These are phyloP conservation scores for Drosophila lacteicornis DNA, from an alignment of 1,140 invertebrate genomes.

Conservation along the genomic window DNA sequence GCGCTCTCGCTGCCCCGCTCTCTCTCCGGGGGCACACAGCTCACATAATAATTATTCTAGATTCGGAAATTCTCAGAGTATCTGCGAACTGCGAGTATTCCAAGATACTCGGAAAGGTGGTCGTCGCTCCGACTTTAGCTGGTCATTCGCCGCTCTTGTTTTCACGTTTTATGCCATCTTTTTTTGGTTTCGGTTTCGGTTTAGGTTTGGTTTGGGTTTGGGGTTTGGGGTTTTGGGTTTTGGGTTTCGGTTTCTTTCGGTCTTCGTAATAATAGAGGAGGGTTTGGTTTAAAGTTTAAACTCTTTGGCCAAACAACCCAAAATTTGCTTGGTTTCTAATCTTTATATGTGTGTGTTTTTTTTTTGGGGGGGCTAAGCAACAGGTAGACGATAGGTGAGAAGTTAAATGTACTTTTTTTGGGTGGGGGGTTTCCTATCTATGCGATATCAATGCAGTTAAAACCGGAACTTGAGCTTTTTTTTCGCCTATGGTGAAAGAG, in stretches of 20 bases:
- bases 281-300: constrained; percentile 25
- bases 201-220: constrained; percentile 37
- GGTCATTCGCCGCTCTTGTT: constrained; percentile 43
- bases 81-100: constrained; percentile 11
- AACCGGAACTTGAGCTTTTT: constrained; percentile 15
- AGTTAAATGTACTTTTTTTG: constrained; percentile 6
- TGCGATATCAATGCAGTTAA: constrained; percentile 32
- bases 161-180: constrained; percentile 41
- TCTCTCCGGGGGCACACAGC: constrained; percentile 23
- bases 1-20: constrained; percentile 15
- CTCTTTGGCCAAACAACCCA: constrained; percentile 1
- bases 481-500: not conserved
- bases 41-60: constrained; percentile 78
- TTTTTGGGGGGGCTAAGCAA: constrained; percentile 2
- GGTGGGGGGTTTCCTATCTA: constrained; percentile 9
- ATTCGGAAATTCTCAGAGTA: constrained; percentile 50
- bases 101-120: constrained; percentile 59
- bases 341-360: not conserved
- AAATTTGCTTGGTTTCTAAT: not conserved
- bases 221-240: constrained; percentile 20
- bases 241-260: constrained; percentile 30
- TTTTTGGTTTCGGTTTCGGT: constrained; percentile 36
- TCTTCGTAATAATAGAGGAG: constrained; percentile 33
- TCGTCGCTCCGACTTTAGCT: constrained; percentile 62
- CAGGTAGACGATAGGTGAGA: constrained; percentile 19